These are phyloP conservation scores for Apolygus lucorum DNA, from an alignment of 1,140 invertebrate genomes.

Conservation along the genomic window DNA sequence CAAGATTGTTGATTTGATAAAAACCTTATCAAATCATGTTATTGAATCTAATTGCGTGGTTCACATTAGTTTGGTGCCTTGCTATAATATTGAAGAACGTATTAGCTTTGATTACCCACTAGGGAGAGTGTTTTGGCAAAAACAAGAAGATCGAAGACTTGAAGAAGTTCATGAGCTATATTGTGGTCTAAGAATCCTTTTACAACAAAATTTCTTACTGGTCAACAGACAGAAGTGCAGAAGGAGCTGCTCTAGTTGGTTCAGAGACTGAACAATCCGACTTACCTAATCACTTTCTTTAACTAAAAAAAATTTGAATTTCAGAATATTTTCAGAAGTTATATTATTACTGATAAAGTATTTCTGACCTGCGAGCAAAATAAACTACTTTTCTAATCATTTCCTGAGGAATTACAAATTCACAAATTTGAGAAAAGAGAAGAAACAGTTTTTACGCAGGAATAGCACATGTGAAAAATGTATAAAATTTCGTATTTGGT, in stretches of 20 bases:
- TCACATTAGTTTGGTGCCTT: not conserved
- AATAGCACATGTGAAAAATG: not conserved
- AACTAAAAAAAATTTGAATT: too few species aligned
- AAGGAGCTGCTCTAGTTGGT: not conserved
- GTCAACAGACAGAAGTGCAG: not conserved
- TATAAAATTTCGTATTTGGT: not conserved
- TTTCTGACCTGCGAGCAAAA: not conserved
- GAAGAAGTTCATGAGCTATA: not conserved
- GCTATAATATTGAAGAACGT: not conserved
- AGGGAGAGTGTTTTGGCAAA: not conserved
- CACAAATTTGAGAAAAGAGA: not conserved
- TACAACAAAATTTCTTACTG: not conserved
- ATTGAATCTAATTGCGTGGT: not conserved
- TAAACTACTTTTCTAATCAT: not conserved
- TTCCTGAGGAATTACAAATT: not conserved
- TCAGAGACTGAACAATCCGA: not conserved
- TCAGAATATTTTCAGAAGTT: not conserved
- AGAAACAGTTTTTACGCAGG: not conserved
- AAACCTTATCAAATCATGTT: not conserved
- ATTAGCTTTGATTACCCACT: not conserved
- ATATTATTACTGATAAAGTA: not conserved
- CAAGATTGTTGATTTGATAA: too few species aligned
- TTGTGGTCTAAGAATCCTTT: not conserved
- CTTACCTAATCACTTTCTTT: not conserved
- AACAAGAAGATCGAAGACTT: not conserved